phyloP scores from a whole-genome alignment of 2,113 vertebrate species.

The Agelaius tricolor region DNA sequence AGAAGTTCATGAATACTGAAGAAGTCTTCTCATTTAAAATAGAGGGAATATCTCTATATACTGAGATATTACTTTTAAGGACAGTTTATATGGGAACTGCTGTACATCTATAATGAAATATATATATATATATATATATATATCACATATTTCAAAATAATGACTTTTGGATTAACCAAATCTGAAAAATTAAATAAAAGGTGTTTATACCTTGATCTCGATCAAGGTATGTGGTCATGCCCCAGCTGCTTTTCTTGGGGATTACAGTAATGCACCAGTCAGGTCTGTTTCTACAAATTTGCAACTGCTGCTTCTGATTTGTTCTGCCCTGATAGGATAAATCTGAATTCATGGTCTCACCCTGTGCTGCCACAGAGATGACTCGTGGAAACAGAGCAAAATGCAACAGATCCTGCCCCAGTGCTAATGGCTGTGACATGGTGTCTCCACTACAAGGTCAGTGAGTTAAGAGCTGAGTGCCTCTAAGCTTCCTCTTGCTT shows the following conservation, averaged over 20 bases:
- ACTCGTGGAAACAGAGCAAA: background rate
- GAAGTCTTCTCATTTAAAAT: background rate
- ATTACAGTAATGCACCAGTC: background rate
- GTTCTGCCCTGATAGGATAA: background rate
- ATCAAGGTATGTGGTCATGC: background rate
- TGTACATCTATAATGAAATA: background rate
- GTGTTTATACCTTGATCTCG: background rate
- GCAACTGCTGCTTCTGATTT: background rate
- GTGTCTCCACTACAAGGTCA: background rate
- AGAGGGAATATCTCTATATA: background rate
- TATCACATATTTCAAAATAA: background rate
- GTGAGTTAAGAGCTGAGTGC: background rate
- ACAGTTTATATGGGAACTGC: background rate
- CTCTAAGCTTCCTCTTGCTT: background rate
- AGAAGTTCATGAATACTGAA: background rate
- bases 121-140: background rate
- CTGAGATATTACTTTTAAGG: background rate
- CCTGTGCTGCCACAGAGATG: background rate
- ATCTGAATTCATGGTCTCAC: background rate
- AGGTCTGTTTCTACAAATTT: background rate
- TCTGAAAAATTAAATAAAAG: background rate
- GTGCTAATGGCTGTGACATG: background rate
- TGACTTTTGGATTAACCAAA: background rate
- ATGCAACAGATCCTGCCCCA: background rate
- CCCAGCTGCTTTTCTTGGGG: background rate